Percentiles rank a stretch among this genome's conserved stretches.
These are phyloP conservation scores for Agrotis exclamationis DNA, from an alignment of 2,888 invertebrate species.

Conservation along the genomic window DNA sequence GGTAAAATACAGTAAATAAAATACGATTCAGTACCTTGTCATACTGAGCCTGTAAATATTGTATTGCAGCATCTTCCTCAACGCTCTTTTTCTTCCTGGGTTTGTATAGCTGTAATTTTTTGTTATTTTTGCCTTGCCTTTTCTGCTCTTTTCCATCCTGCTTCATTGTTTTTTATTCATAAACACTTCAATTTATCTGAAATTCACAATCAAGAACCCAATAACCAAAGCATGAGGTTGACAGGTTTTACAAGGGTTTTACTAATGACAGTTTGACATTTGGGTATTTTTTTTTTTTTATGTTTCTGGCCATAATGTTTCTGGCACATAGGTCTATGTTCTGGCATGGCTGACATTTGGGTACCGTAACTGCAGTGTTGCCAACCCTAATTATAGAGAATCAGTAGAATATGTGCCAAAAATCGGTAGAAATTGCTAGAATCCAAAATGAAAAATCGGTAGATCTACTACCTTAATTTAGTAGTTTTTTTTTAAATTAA, in stretches of 20 bases:
- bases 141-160: constrained; percentile 70
- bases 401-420: too few species aligned
- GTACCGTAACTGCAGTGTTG: too few species aligned
- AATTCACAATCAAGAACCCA: neutral
- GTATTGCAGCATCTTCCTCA: constrained; percentile 88
- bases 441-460: too few species aligned
- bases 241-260: too few species aligned
- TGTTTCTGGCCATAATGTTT: too few species aligned
- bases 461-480: too few species aligned
- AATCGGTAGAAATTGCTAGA: too few species aligned
- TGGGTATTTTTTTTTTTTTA: too few species aligned
- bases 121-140: constrained; percentile 70
- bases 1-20: neutral
- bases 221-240: constrained; percentile 9
- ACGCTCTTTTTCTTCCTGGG: constrained; percentile 85
- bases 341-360: too few species aligned
- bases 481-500: too few species aligned
- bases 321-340: too few species aligned
- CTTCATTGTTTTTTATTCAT: constrained; percentile 72
- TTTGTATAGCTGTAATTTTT: constrained; percentile 85
- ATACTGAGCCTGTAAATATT: constrained; percentile 87
- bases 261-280: neutral
- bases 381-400: too few species aligned
- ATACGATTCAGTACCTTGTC: constrained; percentile 77
- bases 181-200: neutral